Evolutionary conservation across 1,140 invertebrate species (phyloP), one percentile per base, ranked within the genome.

Genomic region (Zaprionus camerounensis): DNA sequence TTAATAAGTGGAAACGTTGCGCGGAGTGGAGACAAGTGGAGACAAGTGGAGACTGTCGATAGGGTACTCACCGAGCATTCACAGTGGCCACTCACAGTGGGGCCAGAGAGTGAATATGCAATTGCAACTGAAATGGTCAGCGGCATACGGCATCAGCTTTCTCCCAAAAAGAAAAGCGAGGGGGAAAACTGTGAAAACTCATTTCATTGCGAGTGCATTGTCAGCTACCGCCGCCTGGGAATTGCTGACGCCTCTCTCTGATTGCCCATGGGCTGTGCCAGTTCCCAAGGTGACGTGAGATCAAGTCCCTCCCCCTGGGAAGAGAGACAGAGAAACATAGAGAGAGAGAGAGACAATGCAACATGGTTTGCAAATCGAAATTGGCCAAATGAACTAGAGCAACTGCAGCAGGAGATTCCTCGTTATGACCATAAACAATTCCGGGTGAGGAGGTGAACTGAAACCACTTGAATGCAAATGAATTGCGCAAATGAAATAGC

Each of bases 221-320:
- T 74, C 58, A 61, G 71, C 51, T 41, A 15, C 38, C 15, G 38
- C 55, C 20, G 46, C n/a, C 58, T 74, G 71, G 72, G 72, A 75
- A 70, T 70, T 59, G 53, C 68, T 76, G n/a, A 72, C 69, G 57
- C 69, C 62, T 66, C 46, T 13, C 46, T 49, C 56, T 62, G 69
- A 76, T 71, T 76, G 69, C 62, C 69, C 71, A 46, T 76, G 68
- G 20, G 20, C 20, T 71, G 74, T 76, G 74, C 61, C 68, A 76
- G 74, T 66, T 76, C 74, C 74, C 74, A 66, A 76, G 73, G 56
- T 61, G 44, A 62, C 24, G 56, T 64, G 46, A 31, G 55, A 38
- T 56, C 49, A 51, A 17, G 44, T 20, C 26, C 36, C 65, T 46
- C 20, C 56, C 28, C 28, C 6, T 7, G 28, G 28, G 28, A 31